Base-by-base conservation (phyloP, 2,888 invertebrate genomes). In the Eilema griseolum region DNA sequence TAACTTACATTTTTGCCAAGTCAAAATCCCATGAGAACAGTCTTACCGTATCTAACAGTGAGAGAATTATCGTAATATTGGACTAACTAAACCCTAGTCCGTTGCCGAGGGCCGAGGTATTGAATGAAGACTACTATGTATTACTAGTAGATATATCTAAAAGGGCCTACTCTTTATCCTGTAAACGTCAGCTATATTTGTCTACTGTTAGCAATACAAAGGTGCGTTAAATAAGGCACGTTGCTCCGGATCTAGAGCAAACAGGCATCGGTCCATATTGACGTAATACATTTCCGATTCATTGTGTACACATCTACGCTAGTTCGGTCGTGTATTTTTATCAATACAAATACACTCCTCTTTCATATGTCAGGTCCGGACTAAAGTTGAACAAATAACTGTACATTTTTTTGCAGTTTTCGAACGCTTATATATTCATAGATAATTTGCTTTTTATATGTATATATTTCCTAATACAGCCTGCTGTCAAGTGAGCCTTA, bases 271-370 rank as follows among this genome's bases (percentile, higher is more conserved):
- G 76, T 60, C 46, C 59, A 56, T 72, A 67, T 20, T 80, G 73
- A 75, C 73, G 72, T 80, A 80, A 61, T 59, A 66, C 69, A 67
- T 62, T 61, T 64, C 70, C 67, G 66, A 75, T 77, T 75, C 67
- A 69, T 66, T 75, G 69, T 75, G 59, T 66, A 72, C 68, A 76
- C 67, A 70, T 65, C 60, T 61, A 24, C 41, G 65, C 66, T 69
- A 68, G 69, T 66, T 63, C 65, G 46, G 59, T 62, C 63, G 37
- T 67, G 61, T 69, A 31, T 76, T 76, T 78, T 72, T 80, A 81
- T 79, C 77, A 74, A 70, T 68, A 74, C 69, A 79, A 76, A 80
- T 41, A 80, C 74, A 72, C 72, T 73, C 69, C 46, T 33, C 28
- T 31, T 23, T 23, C 56, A 23, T 16, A 37, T 37, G 37, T 24